Evolutionary conservation across 2,888 invertebrate species (phyloP).

Genomic region (Ormia ochracea): DNA sequence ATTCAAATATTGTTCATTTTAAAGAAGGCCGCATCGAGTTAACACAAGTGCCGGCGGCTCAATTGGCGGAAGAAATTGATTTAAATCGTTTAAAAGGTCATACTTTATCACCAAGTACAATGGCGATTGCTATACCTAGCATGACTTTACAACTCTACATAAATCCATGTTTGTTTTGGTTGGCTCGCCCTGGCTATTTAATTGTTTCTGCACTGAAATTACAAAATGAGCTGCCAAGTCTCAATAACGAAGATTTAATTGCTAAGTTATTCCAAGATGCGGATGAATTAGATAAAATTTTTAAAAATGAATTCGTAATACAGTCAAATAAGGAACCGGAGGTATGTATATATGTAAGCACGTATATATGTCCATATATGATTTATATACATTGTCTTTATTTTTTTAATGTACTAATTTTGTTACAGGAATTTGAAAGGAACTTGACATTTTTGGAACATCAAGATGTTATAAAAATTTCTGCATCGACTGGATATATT

Average conservation of each 20-base stretch:
- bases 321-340: slow-evolving; percentile 78
- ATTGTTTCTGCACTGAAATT: slow-evolving; percentile 75
- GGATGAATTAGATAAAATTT: slow-evolving; percentile 77
- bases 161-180: slow-evolving; percentile 85
- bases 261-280: slow-evolving; percentile 65
- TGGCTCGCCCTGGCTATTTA: slow-evolving; percentile 82
- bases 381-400: not conserved
- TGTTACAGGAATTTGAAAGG: slow-evolving; percentile 77
- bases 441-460: slow-evolving; percentile 71
- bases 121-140: slow-evolving; percentile 83
- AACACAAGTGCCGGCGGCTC: slow-evolving; percentile 68
- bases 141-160: slow-evolving; percentile 86
- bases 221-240: slow-evolving; percentile 63
- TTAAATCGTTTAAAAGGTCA: slow-evolving; percentile 79
- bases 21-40: slow-evolving; percentile 68
- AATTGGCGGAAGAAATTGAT: slow-evolving; percentile 75
- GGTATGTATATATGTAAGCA: slow-evolving; percentile 68
- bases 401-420: not conserved
- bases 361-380: not conserved
- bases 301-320: slow-evolving; percentile 82
- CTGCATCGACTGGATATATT: slow-evolving; percentile 71
- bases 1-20: slow-evolving; percentile 76
- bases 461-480: slow-evolving; percentile 69
- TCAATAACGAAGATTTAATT: slow-evolving; percentile 48
- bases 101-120: slow-evolving; percentile 81